Percentiles rank a stretch among this genome's conserved stretches.
Conservation (phyloP, 2,113 vertebrate genomes). For the Rhinoderma darwinii region DNA sequence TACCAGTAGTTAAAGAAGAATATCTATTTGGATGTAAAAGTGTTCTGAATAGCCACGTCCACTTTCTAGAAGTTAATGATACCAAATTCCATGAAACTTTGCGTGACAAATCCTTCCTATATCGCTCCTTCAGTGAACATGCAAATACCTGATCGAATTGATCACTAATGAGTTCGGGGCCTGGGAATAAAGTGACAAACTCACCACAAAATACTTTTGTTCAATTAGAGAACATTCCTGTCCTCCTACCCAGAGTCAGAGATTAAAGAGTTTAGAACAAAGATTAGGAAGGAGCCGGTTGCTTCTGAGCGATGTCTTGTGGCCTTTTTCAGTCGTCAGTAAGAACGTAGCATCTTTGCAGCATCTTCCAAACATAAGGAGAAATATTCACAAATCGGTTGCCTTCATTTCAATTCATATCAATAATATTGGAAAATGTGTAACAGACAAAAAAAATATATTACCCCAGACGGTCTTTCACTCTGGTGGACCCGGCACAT, state of each 20-base stretch:
- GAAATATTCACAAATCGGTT: no score
- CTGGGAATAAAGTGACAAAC: background rate
- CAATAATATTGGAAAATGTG: no score
- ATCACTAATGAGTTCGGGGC: slow-evolving; percentile 21
- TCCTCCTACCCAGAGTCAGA: slow-evolving; percentile 5
- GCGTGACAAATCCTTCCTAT: slow-evolving; percentile 3
- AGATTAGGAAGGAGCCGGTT: background rate
- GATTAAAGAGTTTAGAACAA: slow-evolving; percentile 6
- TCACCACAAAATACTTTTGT: background rate
- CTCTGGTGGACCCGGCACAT: no score
- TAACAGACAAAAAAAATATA: no score
- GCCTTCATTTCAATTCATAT: no score
- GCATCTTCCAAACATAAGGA: background rate
- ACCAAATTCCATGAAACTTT: background rate
- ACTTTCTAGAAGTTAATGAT: background rate
- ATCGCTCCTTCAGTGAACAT: background rate
- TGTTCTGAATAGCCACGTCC: background rate
- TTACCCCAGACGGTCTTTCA: no score
- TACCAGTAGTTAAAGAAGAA: background rate
- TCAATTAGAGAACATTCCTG: slow-evolving; percentile 29
- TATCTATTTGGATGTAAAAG: background rate
- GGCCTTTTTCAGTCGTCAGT: background rate
- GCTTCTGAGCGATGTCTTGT: background rate
- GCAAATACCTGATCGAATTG: background rate
- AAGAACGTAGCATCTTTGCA: background rate